Percentiles rank a stretch among this genome's conserved stretches.
Evolutionary conservation across 2,797 vertebrate genomes (phyloP).

Genomic region (Sebastiscus tertius): DNA sequence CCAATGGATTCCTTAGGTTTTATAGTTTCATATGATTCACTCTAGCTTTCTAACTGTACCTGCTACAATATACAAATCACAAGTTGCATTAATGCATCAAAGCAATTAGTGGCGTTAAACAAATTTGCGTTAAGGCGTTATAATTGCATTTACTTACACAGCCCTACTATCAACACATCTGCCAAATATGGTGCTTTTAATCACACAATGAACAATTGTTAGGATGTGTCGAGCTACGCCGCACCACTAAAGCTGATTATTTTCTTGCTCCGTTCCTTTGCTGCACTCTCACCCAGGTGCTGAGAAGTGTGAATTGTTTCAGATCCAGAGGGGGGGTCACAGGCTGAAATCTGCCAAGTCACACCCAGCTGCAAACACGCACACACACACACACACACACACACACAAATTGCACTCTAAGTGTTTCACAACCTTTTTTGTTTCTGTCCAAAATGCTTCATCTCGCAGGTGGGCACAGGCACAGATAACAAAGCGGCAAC

Average conservation of each 20-base stretch:
- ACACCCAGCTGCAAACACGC: neutral
- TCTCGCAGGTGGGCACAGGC: conserved; percentile 40
- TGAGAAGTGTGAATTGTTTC: neutral
- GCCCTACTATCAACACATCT: no score
- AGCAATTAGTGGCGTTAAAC: no score
- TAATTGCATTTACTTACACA: no score
- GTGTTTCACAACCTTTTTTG: conserved; percentile 39
- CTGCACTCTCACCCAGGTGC: neutral
- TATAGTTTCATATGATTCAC: no score
- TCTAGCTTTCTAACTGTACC: no score
- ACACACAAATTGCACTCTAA: neutral
- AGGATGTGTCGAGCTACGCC: no score
- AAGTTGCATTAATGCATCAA: no score
- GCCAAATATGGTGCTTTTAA: no score
- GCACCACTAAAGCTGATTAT: neutral
- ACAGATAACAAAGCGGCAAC: conserved; percentile 29
- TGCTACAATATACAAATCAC: accelerated
- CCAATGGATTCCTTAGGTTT: no score
- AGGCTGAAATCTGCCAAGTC: conserved; percentile 33
- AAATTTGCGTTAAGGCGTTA: accelerated
- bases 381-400: neutral
- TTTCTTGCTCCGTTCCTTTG: neutral
- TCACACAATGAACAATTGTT: no score
- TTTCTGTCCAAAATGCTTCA: conserved; percentile 36
- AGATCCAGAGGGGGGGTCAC: conserved; percentile 5